Conservation (phyloP, 92 coral and sea anemone genomes). For the Bergia puertoricense region DNA sequence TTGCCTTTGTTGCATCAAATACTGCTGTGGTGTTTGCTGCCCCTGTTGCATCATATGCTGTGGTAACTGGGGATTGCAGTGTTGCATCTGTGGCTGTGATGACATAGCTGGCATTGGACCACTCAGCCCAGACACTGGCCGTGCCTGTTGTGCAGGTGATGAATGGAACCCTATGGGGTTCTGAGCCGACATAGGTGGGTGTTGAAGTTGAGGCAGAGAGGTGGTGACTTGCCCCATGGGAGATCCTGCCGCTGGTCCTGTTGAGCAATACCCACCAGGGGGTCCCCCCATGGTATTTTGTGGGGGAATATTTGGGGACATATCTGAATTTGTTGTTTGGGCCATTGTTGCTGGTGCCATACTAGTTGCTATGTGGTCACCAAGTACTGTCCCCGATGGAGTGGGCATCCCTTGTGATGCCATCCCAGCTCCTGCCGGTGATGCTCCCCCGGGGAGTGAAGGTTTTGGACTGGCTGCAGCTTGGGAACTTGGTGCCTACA, state of each 20-base stretch:
- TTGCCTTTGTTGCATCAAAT: slow-evolving; percentile 87
- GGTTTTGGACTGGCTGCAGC: slow-evolving; percentile 52
- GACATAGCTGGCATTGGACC: slow-evolving; percentile 62
- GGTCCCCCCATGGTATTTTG: slow-evolving; percentile 64
- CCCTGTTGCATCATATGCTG: slow-evolving; percentile 90
- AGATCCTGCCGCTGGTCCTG: slow-evolving; percentile 55
- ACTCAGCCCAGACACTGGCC: slow-evolving; percentile 62
- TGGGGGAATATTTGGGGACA: slow-evolving; percentile 46
- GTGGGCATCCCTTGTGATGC: slow-evolving; percentile 65
- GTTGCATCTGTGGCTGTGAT: slow-evolving; percentile 71
- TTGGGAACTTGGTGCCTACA: slow-evolving; percentile 63
- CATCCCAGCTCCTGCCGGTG: slow-evolving; percentile 60
- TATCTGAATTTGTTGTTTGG: slow-evolving; percentile 56
- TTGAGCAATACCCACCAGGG: slow-evolving; percentile 45
- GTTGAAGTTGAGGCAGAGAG: slow-evolving; percentile 83
- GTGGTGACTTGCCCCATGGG: slow-evolving; percentile 68
- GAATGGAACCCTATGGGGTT: slow-evolving; percentile 67
- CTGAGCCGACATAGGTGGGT: slow-evolving; percentile 73
- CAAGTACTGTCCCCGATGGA: slow-evolving; percentile 29
- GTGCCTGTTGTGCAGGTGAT: slow-evolving; percentile 64
- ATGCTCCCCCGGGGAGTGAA: slow-evolving; percentile 58
- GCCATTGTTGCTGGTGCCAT: slow-evolving; percentile 34
- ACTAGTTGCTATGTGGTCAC: slow-evolving; percentile 14
- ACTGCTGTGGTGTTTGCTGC: slow-evolving; percentile 85
- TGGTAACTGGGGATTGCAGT: slow-evolving; percentile 69